phyloP scores from a whole-genome alignment of 2,113 vertebrate genomes.

The Abramis brama region DNA sequence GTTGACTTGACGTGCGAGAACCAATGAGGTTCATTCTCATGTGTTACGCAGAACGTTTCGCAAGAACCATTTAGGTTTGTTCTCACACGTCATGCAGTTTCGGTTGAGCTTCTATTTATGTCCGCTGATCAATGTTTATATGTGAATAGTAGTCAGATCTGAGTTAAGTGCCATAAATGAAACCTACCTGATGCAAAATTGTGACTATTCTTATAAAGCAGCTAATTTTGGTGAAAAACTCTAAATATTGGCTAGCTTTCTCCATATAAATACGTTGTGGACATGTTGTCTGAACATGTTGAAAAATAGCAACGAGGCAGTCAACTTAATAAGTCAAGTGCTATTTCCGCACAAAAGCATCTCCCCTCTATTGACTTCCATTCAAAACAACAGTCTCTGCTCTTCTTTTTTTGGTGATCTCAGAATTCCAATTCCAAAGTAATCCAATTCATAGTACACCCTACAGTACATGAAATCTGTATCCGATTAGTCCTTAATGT shows the following conservation, averaged over 20 bases:
- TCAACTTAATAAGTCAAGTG: not conserved
- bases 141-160: too few species aligned
- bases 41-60: too few species aligned
- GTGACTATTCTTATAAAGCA: not conserved
- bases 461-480: too few species aligned
- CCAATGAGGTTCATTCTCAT: too few species aligned
- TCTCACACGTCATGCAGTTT: too few species aligned
- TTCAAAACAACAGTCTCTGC: slow-evolving; percentile 1
- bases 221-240: not conserved
- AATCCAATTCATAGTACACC: not conserved
- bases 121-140: too few species aligned
- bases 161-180: not conserved
- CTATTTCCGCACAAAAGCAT: not conserved
- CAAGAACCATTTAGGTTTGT: too few species aligned
- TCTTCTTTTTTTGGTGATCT: not conserved
- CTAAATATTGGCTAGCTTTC: not conserved
- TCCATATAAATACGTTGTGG: not conserved
- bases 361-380: slow-evolving; percentile 1
- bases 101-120: too few species aligned
- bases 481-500: not conserved
- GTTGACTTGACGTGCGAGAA: too few species aligned
- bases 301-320: not conserved
- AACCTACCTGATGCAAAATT: not conserved
- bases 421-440: not conserved
- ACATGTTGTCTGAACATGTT: not conserved